A percentile compares a stretch with the other conserved stretches of the same genome.
Conservation (phyloP, 2,888 invertebrate species). For the Conops quadrifasciatus region DNA sequence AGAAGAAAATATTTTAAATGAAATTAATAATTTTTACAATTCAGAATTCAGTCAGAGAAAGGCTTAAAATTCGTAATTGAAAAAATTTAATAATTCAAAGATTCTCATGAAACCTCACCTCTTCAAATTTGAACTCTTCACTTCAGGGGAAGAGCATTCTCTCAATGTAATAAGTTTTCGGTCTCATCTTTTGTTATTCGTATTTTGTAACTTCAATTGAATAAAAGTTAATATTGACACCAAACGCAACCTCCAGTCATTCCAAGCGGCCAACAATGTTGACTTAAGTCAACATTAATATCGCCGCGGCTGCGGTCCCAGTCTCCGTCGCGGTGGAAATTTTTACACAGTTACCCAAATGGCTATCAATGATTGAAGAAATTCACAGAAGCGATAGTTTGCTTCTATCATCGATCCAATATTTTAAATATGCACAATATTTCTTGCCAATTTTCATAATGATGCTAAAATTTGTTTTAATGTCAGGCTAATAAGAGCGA, state of each 20-base stretch:
- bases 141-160: no score
- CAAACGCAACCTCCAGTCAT: constrained; percentile 2
- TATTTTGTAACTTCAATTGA: background rate
- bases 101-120: no score
- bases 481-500: background rate
- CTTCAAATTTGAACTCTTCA: no score
- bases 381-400: background rate
- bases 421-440: constrained; percentile 28
- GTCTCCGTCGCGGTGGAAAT: no score
- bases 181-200: no score
- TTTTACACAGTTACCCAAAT: background rate
- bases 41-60: no score
- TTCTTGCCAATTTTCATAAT: constrained; percentile 24
- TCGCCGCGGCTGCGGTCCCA: no score
- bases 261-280: constrained; percentile 2
- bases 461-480: constrained; percentile 15
- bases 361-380: background rate
- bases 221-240: constrained; percentile 8
- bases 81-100: no score
- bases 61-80: no score
- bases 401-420: constrained; percentile 20
- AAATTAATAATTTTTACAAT: no score
- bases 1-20: no score
- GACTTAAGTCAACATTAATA: background rate
- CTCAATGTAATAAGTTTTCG: no score